Percentiles rank a stretch among this genome's conserved stretches.
Evolutionary conservation across 2,888 invertebrate species (phyloP).

Genomic region (Noctua janthe): DNA sequence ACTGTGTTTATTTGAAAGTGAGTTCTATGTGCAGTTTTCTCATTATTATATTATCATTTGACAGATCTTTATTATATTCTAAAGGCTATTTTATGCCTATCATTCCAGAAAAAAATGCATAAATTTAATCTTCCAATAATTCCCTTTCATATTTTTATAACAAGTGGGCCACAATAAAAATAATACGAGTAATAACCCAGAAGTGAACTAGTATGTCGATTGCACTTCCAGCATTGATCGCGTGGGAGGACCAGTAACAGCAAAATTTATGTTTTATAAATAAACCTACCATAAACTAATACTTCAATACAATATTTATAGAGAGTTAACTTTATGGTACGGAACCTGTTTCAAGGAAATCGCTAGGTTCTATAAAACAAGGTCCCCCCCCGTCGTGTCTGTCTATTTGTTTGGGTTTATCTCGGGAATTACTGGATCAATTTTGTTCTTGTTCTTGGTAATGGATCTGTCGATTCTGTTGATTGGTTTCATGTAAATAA

Average conservation of each 20-base stretch:
- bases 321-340: slow-evolving; percentile 36
- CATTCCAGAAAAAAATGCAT: not conserved
- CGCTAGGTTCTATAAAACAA: slow-evolving; percentile 19
- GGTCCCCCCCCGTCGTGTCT: slow-evolving; percentile 46
- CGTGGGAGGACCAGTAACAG: slow-evolving; percentile 46
- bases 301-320: slow-evolving; percentile 60
- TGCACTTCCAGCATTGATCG: slow-evolving; percentile 42
- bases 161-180: slow-evolving; percentile 30
- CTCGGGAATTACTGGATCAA: slow-evolving; percentile 14
- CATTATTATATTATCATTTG: not conserved
- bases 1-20: not conserved
- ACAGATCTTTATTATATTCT: not conserved
- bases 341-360: slow-evolving; percentile 33
- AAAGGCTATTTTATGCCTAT: not conserved
- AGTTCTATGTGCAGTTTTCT: not conserved
- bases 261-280: slow-evolving; percentile 60
- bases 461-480: slow-evolving; percentile 6
- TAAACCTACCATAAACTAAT: slow-evolving; percentile 55
- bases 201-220: slow-evolving; percentile 55
- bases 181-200: slow-evolving; percentile 36
- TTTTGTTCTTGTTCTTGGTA: slow-evolving; percentile 11
- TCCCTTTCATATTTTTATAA: slow-evolving; percentile 12
- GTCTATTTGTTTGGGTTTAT: slow-evolving; percentile 23
- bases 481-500: slow-evolving; percentile 19
- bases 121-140: too few relatives aligned